These are phyloP conservation scores for Carassius gibelio DNA, from an alignment of 2,113 vertebrate genomes.

Conservation along the genomic window DNA sequence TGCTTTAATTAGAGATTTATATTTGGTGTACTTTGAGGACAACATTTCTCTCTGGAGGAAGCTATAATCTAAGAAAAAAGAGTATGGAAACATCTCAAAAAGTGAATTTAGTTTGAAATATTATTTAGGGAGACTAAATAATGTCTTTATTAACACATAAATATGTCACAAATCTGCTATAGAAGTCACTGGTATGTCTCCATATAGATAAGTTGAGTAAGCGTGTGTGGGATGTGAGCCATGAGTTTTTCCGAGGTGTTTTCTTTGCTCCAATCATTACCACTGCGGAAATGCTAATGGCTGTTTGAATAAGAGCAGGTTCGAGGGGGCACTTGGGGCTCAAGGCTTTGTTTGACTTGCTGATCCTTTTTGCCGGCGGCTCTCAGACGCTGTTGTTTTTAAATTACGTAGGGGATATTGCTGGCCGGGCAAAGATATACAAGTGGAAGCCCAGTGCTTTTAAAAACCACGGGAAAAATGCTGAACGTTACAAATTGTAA, in stretches of 20 bases:
- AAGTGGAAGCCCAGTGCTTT: conserved; percentile 41
- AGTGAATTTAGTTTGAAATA: neutral
- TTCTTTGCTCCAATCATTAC: conserved; percentile 54
- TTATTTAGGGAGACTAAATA: neutral
- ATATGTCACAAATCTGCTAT: neutral
- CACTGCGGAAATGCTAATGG: conserved; percentile 58
- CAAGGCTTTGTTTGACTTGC: conserved; percentile 48
- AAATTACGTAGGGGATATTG: conserved; percentile 54
- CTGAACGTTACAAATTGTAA: conserved; percentile 54
- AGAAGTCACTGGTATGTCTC: neutral
- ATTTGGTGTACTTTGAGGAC: neutral
- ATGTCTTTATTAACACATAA: neutral
- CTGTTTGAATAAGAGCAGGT: conserved; percentile 53
- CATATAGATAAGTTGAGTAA: neutral
- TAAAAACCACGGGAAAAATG: conserved; percentile 42
- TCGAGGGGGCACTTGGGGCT: conserved; percentile 45
- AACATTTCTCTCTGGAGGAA: neutral
- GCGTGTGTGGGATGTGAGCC: conserved; percentile 46
- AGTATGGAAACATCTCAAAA: neutral
- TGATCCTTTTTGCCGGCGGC: conserved; percentile 51
- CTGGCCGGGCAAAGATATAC: conserved; percentile 46
- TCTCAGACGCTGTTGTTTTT: conserved; percentile 51
- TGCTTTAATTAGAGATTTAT: neutral
- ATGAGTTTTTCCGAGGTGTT: conserved; percentile 48
- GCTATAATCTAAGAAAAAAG: neutral